These are phyloP conservation scores for Drosophila phalerata DNA, from an alignment of 2,888 invertebrate species.

Conservation along the genomic window DNA sequence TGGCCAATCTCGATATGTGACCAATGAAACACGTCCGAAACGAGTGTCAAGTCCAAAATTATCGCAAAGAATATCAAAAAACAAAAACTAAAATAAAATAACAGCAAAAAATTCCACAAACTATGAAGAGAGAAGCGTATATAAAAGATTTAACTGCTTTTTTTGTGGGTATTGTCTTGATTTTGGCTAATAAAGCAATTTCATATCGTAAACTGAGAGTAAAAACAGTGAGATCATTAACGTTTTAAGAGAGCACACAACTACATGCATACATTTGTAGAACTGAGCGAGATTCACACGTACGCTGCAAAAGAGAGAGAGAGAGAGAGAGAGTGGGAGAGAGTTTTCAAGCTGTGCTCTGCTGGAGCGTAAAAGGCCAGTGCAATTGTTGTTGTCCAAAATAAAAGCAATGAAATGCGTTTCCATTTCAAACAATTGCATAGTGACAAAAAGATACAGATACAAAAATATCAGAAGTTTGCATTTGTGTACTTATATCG, in stretches of 20 bases:
- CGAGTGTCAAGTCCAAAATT: slow-evolving; percentile 48
- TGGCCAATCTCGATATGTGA: slow-evolving; percentile 54
- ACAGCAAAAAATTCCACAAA: slow-evolving; percentile 32
- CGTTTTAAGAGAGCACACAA: slow-evolving; percentile 32
- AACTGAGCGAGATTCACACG: not conserved
- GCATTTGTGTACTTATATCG: slow-evolving; percentile 36
- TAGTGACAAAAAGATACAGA: slow-evolving; percentile 38
- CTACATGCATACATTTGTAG: slow-evolving; percentile 1
- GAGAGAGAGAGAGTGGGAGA: slow-evolving; percentile 11
- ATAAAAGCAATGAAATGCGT: slow-evolving; percentile 43
- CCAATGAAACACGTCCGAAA: slow-evolving; percentile 61
- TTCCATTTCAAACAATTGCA: slow-evolving; percentile 53
- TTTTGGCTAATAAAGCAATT: slow-evolving; percentile 78
- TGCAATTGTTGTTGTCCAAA: slow-evolving; percentile 47
- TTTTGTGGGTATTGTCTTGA: slow-evolving; percentile 33
- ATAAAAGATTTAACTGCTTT: slow-evolving; percentile 59
- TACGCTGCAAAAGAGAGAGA: not conserved
- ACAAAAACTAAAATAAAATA: slow-evolving; percentile 33
- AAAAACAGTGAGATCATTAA: slow-evolving; percentile 66
- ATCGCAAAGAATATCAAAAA: slow-evolving; percentile 31
- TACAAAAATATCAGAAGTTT: slow-evolving; percentile 5
- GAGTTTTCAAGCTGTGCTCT: slow-evolving; percentile 57
- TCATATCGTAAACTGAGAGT: slow-evolving; percentile 72
- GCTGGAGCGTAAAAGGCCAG: slow-evolving; percentile 63
- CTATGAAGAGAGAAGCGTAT: slow-evolving; percentile 33